Evolutionary conservation across 1,140 invertebrate genomes (phyloP).

Genomic region (Eupristina koningsbergeri): DNA sequence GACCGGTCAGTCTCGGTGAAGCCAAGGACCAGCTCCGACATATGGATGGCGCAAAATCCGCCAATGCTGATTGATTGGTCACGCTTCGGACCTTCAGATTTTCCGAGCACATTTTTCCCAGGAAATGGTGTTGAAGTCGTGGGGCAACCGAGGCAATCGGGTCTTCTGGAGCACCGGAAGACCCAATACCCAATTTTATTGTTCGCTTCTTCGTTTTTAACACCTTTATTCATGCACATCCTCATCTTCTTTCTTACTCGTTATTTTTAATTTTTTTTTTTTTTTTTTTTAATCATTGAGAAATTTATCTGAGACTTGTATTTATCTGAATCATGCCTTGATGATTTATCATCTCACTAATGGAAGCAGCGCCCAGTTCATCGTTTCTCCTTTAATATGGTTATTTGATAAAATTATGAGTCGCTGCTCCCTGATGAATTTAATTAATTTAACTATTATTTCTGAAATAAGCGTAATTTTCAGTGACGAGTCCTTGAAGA

Average conservation of each 20-base stretch:
- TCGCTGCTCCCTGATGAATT: not conserved
- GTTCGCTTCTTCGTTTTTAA: not conserved
- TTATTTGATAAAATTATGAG: not conserved
- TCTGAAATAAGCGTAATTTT: not conserved
- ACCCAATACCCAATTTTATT: not conserved
- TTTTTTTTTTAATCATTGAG: not conserved
- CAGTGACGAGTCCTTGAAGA: too few relatives aligned
- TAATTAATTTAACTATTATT: not conserved
- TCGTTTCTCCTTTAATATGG: not conserved
- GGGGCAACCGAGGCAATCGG: not conserved
- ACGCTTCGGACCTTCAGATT: slow-evolving; percentile 62
- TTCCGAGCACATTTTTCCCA: slow-evolving; percentile 28
- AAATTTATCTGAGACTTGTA: not conserved
- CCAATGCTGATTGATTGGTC: slow-evolving; percentile 72
- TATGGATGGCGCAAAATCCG: slow-evolving; percentile 72
- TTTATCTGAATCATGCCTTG: too few relatives aligned
- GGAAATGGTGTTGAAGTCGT: too few relatives aligned
- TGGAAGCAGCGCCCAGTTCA: too few relatives aligned
- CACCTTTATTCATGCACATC: not conserved
- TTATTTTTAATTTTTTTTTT: too few relatives aligned
- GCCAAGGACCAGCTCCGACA: slow-evolving; percentile 63
- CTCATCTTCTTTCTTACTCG: not conserved
- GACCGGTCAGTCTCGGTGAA: not conserved
- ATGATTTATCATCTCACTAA: not conserved
- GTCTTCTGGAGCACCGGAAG: not conserved